Base-by-base conservation (phyloP, 2,797 vertebrate genomes). In the Ptychobarbus kaznakovi region DNA sequence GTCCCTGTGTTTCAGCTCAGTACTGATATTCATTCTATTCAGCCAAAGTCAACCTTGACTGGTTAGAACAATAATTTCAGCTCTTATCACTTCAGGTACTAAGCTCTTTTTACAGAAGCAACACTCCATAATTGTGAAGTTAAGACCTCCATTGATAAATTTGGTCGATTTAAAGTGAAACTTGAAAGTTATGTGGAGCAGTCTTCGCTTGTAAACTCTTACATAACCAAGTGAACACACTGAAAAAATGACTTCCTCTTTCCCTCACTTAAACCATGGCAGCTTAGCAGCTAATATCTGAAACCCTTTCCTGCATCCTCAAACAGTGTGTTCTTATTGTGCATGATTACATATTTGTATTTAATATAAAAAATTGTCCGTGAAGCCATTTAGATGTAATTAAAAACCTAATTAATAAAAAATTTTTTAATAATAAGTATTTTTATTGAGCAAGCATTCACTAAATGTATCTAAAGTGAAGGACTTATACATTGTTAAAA, bases 201-300 rank as follows among this genome's bases (percentile, higher is more conserved):
- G 49, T 53, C 12, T 74, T 80, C 35, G 25, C 69, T 56, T 78
- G 49, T 84, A 69, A 78, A 70, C 63, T 46, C 63, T 70, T 78
- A 58, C 51, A 86, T 80, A 86, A 87, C 44, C 78, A 72, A 51
- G 51, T 61, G 22, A 51, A 42, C 65, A 18, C 56, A 63, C 79
- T 58, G 80, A 81, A 51, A 61, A 81, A 86, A 70, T 66, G 42
- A 87, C 86, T 90, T 88, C 89, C 86, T 81, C 68, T 86, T 88
- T 86, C 63, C 85, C 51, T 70, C n/a, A 7, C 69, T 56, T 75
- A 58, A 61, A 70, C 38, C 65, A 81, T 77, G 28, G 75, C 65
- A 70, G 22, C 6, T 28, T 73, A 42, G 28, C 53, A 70, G 49
- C 84, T 82, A 73, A n/a, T 76, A 58, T 84, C 66, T 85, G 32